These are phyloP conservation scores for Dastarcus helophoroides DNA, from an alignment of 2,888 invertebrate species.

Conservation along the genomic window DNA sequence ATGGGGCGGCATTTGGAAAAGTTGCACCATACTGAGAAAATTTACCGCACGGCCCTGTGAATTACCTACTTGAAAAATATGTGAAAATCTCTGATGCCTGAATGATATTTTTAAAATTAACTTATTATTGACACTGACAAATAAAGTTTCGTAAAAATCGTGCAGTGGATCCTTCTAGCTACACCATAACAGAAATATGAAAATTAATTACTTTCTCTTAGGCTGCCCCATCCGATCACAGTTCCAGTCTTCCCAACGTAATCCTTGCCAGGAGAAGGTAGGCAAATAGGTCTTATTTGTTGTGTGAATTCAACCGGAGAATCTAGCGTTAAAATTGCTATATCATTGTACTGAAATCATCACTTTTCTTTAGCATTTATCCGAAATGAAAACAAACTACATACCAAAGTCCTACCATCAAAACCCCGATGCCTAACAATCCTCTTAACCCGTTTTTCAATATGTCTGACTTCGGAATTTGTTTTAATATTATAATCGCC, in stretches of 20 bases:
- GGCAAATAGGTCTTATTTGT: slow-evolving; percentile 66
- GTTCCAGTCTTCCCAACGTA: slow-evolving; percentile 64
- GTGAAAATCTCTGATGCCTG: too few relatives aligned
- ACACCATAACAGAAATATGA: slow-evolving; percentile 1
- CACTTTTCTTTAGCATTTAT: background rate
- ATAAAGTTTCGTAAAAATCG: too few relatives aligned
- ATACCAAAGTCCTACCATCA: slow-evolving; percentile 68
- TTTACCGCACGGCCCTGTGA: too few relatives aligned
- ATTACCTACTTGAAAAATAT: too few relatives aligned
- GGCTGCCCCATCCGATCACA: slow-evolving; percentile 82
- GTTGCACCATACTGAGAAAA: too few relatives aligned
- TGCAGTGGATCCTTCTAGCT: too few relatives aligned
- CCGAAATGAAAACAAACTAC: slow-evolving; percentile 12
- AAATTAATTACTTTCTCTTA: slow-evolving; percentile 58
- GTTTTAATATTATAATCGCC: slow-evolving; percentile 77
- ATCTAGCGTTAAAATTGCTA: slow-evolving; percentile 68
- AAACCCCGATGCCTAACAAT: slow-evolving; percentile 79
- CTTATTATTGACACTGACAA: background rate
- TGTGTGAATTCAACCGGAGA: slow-evolving; percentile 62
- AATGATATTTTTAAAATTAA: too few relatives aligned
- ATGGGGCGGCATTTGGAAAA: too few relatives aligned
- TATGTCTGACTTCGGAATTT: slow-evolving; percentile 60
- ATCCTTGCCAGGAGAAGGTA: slow-evolving; percentile 46
- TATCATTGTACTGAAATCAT: slow-evolving; percentile 65
- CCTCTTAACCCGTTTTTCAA: slow-evolving; percentile 68